Base-by-base conservation (phyloP, 2,888 invertebrate species). In the Stenoptilia bipunctidactyla region DNA sequence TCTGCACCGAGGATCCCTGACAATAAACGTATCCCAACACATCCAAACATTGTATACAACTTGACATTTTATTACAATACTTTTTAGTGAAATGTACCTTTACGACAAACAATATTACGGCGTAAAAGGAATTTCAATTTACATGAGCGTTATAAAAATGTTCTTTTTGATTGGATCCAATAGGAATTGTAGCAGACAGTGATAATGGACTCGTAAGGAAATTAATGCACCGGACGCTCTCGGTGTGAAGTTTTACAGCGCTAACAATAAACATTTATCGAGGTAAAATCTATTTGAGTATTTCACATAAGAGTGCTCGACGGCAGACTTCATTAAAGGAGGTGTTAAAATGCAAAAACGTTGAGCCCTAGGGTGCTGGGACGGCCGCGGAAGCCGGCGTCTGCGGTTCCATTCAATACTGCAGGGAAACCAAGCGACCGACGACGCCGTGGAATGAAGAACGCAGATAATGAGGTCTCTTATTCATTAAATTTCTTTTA, bases 11-110 rank as follows among this genome's bases (percentile, higher is more conserved):
- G 62, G 58, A 2, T 55, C 50, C 47, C 44, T 55, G 60, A 68
- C 70, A 72, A 77, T 77, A 77, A 77, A 79, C 62, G 71, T 56
- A 61, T 67, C 65, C 70, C 62, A 63, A 73, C 74, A 70, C 61
- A 64, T 69, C 64, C 63, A 66, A 59, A 69, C 66, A 70, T 66
- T 67, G 69, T 20, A 20, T 20, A 20, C 68, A 61, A 64, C 58
- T 61, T 58, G 56, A 53, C 58, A 56, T 67, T 79, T 79, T 77
- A 77, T 74, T 66, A 66, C 66, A 63, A 68, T 66, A 74, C 73
- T 75, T 73, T 74, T 77, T 73, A 8, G 30, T 8, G 12, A 25
- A 5, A 25, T 25, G 25, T 25, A 9, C 25, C 25, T 6, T 6
- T 9, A 25, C 25, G n/a, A 6, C 25, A 30, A 30, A 30, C 30